phyloP scores from a whole-genome alignment of 1,140 invertebrate species.

The Phymastichus coffea region DNA sequence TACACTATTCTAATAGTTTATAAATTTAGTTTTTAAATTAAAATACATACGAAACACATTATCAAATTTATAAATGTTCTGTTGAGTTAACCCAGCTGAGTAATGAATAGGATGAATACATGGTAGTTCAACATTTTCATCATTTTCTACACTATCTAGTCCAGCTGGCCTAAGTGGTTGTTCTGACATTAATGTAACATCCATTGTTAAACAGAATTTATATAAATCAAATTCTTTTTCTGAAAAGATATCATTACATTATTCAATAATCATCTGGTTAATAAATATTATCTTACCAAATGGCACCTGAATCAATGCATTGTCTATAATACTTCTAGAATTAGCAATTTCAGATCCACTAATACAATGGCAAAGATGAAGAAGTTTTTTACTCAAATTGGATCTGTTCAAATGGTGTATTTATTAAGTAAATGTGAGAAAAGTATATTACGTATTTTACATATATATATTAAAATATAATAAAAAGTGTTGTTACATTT shows the following conservation, averaged over 20 bases:
- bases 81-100: slow-evolving; percentile 65
- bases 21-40: background rate
- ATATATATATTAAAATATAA: background rate
- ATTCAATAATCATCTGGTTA: slow-evolving; percentile 18
- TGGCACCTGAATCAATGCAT: slow-evolving; percentile 55
- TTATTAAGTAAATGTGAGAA: slow-evolving; percentile 45
- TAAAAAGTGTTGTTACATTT: slow-evolving; percentile 63
- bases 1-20: slow-evolving; percentile 1
- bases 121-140: slow-evolving; percentile 59
- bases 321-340: slow-evolving; percentile 59
- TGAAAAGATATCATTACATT: slow-evolving; percentile 26
- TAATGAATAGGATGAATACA: slow-evolving; percentile 71
- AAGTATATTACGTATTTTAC: background rate
- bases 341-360: slow-evolving; percentile 57
- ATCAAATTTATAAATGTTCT: slow-evolving; percentile 65
- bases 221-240: slow-evolving; percentile 65
- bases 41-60: slow-evolving; percentile 71
- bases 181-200: slow-evolving; percentile 67
- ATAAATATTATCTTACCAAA: slow-evolving; percentile 35
- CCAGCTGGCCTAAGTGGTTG: slow-evolving; percentile 61
- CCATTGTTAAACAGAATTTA: slow-evolving; percentile 64
- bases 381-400: slow-evolving; percentile 67
- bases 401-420: no score
- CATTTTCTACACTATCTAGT: slow-evolving; percentile 39
- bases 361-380: slow-evolving; percentile 70